Conservation (phyloP, 2,888 invertebrate species). For the Siphlonurus alternatus region DNA sequence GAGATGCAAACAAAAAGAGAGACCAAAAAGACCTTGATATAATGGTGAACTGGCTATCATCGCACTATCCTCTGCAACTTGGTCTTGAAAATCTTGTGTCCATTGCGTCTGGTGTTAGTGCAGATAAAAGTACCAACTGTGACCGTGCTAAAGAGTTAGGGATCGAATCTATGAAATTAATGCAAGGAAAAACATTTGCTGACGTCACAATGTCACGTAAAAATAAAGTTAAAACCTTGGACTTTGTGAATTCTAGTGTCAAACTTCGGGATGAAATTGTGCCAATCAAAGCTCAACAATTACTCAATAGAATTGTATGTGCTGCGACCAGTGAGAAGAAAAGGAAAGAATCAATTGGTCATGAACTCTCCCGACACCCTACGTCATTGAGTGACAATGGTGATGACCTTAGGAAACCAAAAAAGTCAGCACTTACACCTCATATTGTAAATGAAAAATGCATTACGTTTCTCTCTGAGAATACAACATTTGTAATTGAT, state of each 20-base stretch:
- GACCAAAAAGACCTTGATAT: constrained; percentile 2
- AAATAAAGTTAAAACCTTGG: not conserved
- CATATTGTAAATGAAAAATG: constrained; percentile 6
- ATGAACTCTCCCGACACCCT: not conserved
- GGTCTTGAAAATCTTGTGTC: not conserved
- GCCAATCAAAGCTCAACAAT: not conserved
- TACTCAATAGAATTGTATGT: not conserved
- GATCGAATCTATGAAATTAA: not conserved
- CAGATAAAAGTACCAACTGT: not conserved
- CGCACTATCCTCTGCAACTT: not conserved
- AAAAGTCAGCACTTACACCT: constrained; percentile 7
- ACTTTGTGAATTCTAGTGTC: not conserved
- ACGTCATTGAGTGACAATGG: not conserved
- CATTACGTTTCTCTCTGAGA: not conserved
- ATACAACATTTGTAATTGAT: constrained; percentile 14
- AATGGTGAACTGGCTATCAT: not conserved
- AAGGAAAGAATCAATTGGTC: not conserved
- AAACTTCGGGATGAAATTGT: not conserved
- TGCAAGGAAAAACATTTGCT: not conserved
- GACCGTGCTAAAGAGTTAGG: not conserved
- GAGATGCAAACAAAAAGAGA: not conserved
- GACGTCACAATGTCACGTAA: not conserved
- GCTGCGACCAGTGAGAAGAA: not conserved
- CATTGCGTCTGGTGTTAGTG: not conserved
- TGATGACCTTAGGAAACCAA: not conserved